Evolutionary conservation across 1,140 invertebrate genomes (phyloP).

Genomic region (Ruditapes philippinarum): DNA sequence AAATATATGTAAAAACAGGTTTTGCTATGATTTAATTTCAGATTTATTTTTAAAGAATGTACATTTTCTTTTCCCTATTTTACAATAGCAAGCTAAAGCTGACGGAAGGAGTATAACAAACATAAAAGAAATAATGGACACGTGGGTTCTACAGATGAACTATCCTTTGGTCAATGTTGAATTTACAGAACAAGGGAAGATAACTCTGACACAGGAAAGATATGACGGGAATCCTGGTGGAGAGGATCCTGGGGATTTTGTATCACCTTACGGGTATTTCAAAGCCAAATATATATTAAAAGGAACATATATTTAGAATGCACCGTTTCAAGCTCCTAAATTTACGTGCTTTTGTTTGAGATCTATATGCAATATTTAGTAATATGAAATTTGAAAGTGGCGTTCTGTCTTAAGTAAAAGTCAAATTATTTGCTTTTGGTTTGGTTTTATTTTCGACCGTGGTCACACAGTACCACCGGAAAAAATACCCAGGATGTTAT

Average conservation of each 20-base stretch:
- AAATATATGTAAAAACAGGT: too few relatives aligned
- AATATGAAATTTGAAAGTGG: neutral
- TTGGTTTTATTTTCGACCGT: neutral
- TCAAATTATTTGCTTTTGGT: neutral
- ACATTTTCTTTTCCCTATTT: too few relatives aligned
- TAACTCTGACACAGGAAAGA: slow-evolving; percentile 68
- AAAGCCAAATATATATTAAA: neutral
- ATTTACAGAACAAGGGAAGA: slow-evolving; percentile 65
- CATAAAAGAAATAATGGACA: slow-evolving; percentile 93
- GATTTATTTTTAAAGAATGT: too few relatives aligned
- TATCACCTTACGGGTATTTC: slow-evolving; percentile 70
- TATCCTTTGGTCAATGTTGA: slow-evolving; percentile 93
- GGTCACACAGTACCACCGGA: too few relatives aligned
- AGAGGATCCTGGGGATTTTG: slow-evolving; percentile 70
- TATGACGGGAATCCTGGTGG: slow-evolving; percentile 69
- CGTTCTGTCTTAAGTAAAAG: neutral
- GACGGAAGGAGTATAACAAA: slow-evolving; percentile 59
- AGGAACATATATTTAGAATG: too few relatives aligned
- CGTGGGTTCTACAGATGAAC: slow-evolving; percentile 95
- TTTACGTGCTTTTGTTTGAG: neutral
- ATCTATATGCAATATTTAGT: neutral
- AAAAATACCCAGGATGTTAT: too few relatives aligned
- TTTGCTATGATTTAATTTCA: too few relatives aligned
- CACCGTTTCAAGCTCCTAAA: neutral
- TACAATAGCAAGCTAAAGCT: slow-evolving; percentile 60